Conservation (phyloP, 2,797 vertebrate species). For the Paratrypauchen microcephalus region DNA sequence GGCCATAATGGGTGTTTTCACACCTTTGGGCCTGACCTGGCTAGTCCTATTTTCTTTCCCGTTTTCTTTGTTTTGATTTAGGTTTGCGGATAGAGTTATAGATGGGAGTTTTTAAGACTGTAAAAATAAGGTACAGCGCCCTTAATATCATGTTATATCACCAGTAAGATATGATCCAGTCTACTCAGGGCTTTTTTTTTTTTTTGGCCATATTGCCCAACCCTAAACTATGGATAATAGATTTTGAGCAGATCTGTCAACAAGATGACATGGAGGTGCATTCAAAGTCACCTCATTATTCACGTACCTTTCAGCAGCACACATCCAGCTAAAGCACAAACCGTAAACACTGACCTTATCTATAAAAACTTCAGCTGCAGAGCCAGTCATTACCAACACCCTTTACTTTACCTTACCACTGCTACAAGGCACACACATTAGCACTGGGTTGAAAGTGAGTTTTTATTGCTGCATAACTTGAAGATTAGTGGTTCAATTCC, state of each 20-base stretch:
- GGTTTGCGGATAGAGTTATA: too few relatives aligned
- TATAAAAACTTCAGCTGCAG: constrained; percentile 35
- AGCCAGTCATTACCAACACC: constrained; percentile 23
- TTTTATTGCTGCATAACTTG: too few relatives aligned
- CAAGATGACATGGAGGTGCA: constrained; percentile 2
- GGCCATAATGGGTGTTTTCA: too few relatives aligned
- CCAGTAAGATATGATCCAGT: neutral
- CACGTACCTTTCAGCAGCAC: constrained; percentile 14
- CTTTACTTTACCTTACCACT: constrained; percentile 1
- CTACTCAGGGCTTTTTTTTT: neutral
- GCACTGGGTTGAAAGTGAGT: too few relatives aligned
- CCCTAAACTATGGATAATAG: neutral
- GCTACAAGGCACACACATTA: neutral
- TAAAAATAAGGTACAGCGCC: too few relatives aligned
- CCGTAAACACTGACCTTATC: constrained; percentile 43
- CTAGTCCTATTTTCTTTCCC: too few relatives aligned
- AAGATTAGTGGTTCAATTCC: too few relatives aligned
- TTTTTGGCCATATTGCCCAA: neutral
- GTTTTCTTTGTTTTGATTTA: too few relatives aligned
- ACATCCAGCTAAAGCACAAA: constrained; percentile 18
- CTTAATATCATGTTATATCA: too few relatives aligned
- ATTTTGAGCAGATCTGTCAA: constrained; percentile 13
- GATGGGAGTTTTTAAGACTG: too few relatives aligned
- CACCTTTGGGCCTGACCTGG: too few relatives aligned
- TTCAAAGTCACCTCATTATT: constrained; percentile 33